Base-by-base conservation (phyloP, 2,113 vertebrate genomes). In the Aphyosemion australe region DNA sequence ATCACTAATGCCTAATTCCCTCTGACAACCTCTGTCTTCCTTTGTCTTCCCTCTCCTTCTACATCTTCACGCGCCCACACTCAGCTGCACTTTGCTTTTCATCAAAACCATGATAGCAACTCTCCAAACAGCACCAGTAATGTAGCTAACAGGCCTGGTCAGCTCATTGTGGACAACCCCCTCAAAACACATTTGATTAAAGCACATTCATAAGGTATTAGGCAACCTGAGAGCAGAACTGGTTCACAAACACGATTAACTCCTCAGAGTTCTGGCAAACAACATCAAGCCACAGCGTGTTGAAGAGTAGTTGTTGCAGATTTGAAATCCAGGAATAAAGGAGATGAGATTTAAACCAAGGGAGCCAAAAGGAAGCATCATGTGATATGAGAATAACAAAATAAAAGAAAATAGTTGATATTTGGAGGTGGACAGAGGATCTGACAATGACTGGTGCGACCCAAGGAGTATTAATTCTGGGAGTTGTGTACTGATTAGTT, bases 91-190 rank as follows among this genome's bases (percentile, higher is more conserved):
- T 54, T 52, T 42, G 41, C 41, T 42, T 42, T 42, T 67, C 45
- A 70, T 74, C 63, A 56, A 47, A 50, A 18, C 43, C 68, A 49
- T 57, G 51, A 57, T 71, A 61, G 58, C 47, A 39, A 72, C 59
- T 75, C 39, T 59, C 37, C 49, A 42, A 14, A 13, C 8, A 53
- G 58, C 67, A 21, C 65, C 55, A 64, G 47, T 64, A 65, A 76
- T 82, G 83, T 74, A 74, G 76, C 78, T 75, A 37, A 59, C 65
- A 65, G 74, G 68, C 63, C 54, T 72, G 66, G 66, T 83, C 62
- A 54, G 58, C 42, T 71, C 43, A 59, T 32, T 50, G 53, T 53
- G 55, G 51, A 62, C 57, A 76, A 65, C 32, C 37, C 61, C 61
- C 56, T 55, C 53, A 57, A 52, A 65, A 34, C 34, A 54, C 39